Conservation (phyloP, 2,113 vertebrate species). For the Neotoma lepida region DNA sequence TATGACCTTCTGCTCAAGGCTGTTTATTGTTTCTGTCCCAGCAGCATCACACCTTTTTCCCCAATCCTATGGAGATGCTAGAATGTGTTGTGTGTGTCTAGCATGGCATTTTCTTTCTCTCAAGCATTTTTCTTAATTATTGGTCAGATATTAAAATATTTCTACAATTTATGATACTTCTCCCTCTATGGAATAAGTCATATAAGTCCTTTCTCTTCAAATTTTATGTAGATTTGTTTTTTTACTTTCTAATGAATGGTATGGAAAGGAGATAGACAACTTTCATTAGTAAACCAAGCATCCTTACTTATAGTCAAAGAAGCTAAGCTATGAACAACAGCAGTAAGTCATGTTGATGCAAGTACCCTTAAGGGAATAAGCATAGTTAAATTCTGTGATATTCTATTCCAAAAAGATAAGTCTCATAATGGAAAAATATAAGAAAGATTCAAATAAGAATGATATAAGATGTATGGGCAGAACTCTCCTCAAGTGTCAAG, state of each 20-base stretch:
- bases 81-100: neutral
- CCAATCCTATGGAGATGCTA: neutral
- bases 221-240: neutral
- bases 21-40: neutral
- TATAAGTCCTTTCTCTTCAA: neutral
- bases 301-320: neutral
- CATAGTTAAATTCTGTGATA: neutral
- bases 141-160: neutral
- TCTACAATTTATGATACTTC: neutral
- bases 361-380: too few species aligned
- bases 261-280: neutral
- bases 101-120: neutral
- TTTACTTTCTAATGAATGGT: neutral
- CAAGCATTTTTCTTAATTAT: neutral
- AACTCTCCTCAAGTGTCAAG: neutral
- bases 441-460: neutral
- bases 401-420: neutral
- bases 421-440: neutral
- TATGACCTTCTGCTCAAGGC: neutral
- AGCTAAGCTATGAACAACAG: neutral
- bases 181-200: neutral
- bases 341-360: neutral
- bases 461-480: neutral
- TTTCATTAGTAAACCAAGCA: neutral
- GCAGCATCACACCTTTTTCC: neutral